A percentile compares a stretch with the other conserved stretches of the same genome.
Evolutionary conservation across 2,113 vertebrate species (phyloP).

Genomic region (Rissa tridactyla): DNA sequence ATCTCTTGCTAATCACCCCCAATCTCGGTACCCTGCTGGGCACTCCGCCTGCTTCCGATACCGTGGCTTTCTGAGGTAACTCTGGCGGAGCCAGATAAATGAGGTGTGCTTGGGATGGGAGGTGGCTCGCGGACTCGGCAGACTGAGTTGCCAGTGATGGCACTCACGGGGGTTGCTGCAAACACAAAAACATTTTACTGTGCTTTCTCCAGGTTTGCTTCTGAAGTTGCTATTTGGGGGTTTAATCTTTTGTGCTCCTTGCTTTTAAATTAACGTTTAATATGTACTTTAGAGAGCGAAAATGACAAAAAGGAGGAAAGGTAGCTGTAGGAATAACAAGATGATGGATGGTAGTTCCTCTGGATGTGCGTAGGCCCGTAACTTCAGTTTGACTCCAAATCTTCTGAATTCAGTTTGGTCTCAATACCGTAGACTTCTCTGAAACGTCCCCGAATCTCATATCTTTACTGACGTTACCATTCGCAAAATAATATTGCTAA

Average conservation of each 20-base stretch:
- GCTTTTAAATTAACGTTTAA: neutral
- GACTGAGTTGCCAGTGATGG: neutral
- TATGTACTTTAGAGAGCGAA: neutral
- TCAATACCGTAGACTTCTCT: neutral
- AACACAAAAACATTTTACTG: neutral
- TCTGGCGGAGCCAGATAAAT: neutral
- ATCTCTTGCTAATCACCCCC: neutral
- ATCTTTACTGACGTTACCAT: neutral
- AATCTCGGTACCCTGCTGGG: neutral
- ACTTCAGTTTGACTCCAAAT: neutral
- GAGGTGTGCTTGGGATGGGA: rapidly evolving
- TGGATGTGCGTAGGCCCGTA: rapidly evolving
- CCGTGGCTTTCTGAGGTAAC: neutral
- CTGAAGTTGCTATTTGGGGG: neutral
- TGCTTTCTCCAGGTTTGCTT: neutral
- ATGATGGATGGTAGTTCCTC: neutral
- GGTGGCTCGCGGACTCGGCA: neutral
- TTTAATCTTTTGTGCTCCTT: neutral
- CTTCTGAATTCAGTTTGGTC: neutral
- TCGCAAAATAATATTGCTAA: neutral
- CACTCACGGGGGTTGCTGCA: neutral
- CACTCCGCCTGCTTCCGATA: neutral
- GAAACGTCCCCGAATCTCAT: neutral
- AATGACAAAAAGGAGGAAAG: neutral
- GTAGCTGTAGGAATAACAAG: neutral